Conservation (phyloP, 2,797 vertebrate species). For the Protosalanx chinensis region DNA sequence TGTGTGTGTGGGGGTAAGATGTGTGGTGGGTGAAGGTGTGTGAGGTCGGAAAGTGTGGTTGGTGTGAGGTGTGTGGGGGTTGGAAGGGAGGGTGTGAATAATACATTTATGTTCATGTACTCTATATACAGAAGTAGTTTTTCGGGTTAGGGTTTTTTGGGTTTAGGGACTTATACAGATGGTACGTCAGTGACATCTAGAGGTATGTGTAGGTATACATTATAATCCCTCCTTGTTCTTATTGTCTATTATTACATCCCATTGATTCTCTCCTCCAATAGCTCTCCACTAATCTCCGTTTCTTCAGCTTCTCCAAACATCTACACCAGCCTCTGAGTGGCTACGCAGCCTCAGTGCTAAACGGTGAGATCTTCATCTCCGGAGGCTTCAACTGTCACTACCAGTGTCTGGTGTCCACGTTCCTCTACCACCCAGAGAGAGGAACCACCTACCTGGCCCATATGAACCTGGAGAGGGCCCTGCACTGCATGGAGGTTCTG, state of each 20-base stretch:
- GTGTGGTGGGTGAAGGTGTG: neutral
- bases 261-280: neutral
- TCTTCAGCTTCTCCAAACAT: slow-evolving; percentile 59
- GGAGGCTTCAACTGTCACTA: slow-evolving; percentile 74
- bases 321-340: slow-evolving; percentile 71
- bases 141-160: too few relatives aligned
- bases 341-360: slow-evolving; percentile 49
- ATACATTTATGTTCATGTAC: too few relatives aligned
- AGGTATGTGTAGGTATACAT: neutral
- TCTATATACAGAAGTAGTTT: too few relatives aligned
- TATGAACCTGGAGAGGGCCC: slow-evolving; percentile 70
- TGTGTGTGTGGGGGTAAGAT: neutral
- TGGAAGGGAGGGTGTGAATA: too few relatives aligned
- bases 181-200: neutral
- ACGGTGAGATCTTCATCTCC: slow-evolving; percentile 68
- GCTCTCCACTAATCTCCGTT: neutral
- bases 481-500: slow-evolving; percentile 76
- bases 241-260: neutral
- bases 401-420: slow-evolving; percentile 67
- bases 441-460: slow-evolving; percentile 64
- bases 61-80: neutral
- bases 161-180: neutral
- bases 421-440: slow-evolving; percentile 67
- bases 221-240: neutral
- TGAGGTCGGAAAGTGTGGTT: neutral